Evolutionary conservation across 1,140 invertebrate species (phyloP), one percentile per base, ranked within the genome.

Genomic region (Bombus soroeensis): DNA sequence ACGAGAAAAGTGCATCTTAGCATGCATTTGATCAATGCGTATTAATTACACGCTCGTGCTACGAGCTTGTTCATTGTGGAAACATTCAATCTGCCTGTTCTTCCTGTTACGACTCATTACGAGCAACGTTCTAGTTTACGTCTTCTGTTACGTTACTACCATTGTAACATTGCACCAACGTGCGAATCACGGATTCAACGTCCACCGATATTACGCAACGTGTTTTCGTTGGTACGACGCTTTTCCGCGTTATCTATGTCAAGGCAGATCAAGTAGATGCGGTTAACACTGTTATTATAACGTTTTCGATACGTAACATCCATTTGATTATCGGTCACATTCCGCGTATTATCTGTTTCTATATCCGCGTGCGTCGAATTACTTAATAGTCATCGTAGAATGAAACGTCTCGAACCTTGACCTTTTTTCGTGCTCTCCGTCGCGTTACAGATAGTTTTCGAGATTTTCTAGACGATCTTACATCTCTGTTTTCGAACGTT

Each of bases 31-130:
- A 74, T 22, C 53, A 13, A 75, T 28, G 28, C 41, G 25, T 66
- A 37, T 62, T 62, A 82, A 74, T 74, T 74, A 74, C 80, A 74
- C 28, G 47, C 71, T 64, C 47, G 37, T n/a, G 22, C 28, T 25
- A 28, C 25, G 25, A 22, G 53, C 34, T 25, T 72, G 37, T n/a
- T 22, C 43, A 15, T 18, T 1, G 39, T 47, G 53, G 13, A 59
- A 74, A 74, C 39, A 32, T 59, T 81, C 53, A 59, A 62, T 62
- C 53, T 18, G 37, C 47, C 80, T 34, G 47, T 34, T 72, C 37
- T 62, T 73, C 68, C 80, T 32, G 39, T 62, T 73, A 73, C 47
- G 37, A 47, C 10, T 41, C 59, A 62, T 81, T 59, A 59, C 10
- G 68, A 59, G 1, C 15, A 53, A 8, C 34, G 47, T 37, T 79